Base-by-base conservation (phyloP, 2,888 invertebrate genomes). In the Elgonia sp. region DNA sequence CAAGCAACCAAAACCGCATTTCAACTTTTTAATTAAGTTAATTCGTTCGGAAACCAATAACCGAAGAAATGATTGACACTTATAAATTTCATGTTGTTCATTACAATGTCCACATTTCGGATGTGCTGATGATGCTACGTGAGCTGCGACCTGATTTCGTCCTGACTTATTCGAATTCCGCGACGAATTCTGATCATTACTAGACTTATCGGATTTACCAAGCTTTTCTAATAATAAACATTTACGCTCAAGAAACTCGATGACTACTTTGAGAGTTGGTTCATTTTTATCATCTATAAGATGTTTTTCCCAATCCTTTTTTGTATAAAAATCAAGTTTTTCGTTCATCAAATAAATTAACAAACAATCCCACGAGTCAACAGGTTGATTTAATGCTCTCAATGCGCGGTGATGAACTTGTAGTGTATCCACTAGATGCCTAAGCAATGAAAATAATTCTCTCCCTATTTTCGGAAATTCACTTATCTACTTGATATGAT, bases 251-350 rank as follows among this genome's bases (percentile, higher is more conserved):
- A 50, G 50, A 50, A 50, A 50, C 5, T 7, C 16, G 4, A 14
- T 50, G 50, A 50, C 10, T 14, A 14, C 16, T 50, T 8, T 4
- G 5, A 50, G 5, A 16, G 50, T 50, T 50, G 10, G 50, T 50
- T 8, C 14, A n/a, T 42, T 21, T 46, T 57, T 82, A 9, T 81
- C 10, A 3, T 72, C 65, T 3, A 72, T 50, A 10, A 16, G 14
- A 14, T 37, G 37, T 55, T 40, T 37, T 84, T 92, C 89, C 91
- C 91, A 91, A 16, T 91, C 91, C 0, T 70, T 81, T 39, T 87
- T 86, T 14, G 90, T 90, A 29, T 72, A 55, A n/a, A 70, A 62
- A 73, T 92, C 91, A 53, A 92, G 82, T 63, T 92, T 92, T 12
- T 84, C 83, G 12, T 77, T 82, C 12, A 91, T 77, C 16, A 92